Conservation (phyloP, 2,113 vertebrate genomes). For the Sminthopsis crassicaudata region DNA sequence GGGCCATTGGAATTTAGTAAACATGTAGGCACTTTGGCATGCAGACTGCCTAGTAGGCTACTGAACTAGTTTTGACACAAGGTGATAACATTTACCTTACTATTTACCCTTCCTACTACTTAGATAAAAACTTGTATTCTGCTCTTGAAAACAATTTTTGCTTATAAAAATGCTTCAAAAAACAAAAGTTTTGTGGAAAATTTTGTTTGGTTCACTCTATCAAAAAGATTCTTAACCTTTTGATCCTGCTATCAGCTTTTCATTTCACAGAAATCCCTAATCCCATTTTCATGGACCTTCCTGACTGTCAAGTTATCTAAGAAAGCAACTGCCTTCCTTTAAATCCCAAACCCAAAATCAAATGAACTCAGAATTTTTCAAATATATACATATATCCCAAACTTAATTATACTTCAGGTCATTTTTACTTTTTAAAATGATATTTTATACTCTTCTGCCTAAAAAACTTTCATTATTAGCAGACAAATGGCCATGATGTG, state of each 20-base stretch:
- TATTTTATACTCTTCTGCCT: background rate
- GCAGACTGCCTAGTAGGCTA: background rate
- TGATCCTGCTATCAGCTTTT: constrained; percentile 17
- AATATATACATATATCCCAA: background rate
- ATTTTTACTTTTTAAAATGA: background rate
- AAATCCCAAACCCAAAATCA: constrained; percentile 46
- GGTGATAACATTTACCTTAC: background rate
- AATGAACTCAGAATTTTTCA: background rate
- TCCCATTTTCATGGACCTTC: background rate
- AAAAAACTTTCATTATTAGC: background rate
- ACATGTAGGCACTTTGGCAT: no score
- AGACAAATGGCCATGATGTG: background rate
- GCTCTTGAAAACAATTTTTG: background rate
- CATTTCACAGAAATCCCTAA: constrained; percentile 30
- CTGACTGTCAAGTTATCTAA: background rate
- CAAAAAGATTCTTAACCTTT: background rate
- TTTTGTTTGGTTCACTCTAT: background rate
- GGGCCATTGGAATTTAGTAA: background rate
- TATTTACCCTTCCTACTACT: background rate
- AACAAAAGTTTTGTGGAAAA: background rate
- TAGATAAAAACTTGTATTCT: constrained; percentile 6
- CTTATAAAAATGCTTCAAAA: constrained; percentile 1
- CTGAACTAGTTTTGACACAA: background rate
- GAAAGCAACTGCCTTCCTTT: constrained; percentile 19
- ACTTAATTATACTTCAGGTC: background rate